Conservation (phyloP, 2,888 invertebrate species). For the Meloe dianella region DNA sequence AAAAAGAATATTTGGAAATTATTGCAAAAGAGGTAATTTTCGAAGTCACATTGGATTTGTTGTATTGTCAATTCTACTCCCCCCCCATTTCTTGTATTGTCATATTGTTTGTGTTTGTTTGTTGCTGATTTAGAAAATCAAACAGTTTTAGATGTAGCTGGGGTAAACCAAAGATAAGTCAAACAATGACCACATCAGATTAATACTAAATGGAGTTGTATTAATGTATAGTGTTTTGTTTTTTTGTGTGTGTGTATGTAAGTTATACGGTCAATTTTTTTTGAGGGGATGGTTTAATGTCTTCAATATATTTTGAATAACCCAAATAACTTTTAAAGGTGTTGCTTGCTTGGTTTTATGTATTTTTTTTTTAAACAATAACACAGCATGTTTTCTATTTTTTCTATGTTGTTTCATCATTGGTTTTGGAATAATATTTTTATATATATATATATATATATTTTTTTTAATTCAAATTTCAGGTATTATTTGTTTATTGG, state of each 20-base stretch:
- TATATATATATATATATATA: no score
- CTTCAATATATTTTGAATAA: no score
- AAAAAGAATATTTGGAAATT: constrained; percentile 70
- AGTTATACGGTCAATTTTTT: background rate
- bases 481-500: constrained; percentile 52
- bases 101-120: constrained; percentile 11
- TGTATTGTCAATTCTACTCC: background rate
- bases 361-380: background rate
- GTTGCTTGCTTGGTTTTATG: background rate
- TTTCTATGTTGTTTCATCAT: background rate
- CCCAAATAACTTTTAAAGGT: background rate
- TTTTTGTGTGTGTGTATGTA: no score
- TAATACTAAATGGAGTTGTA: constrained; percentile 9
- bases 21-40: constrained; percentile 64
- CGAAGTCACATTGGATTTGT: background rate
- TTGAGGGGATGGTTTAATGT: no score
- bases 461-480: constrained; percentile 32
- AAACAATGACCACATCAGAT: constrained; percentile 31
- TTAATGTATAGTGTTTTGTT: background rate
- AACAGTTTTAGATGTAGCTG: constrained; percentile 33
- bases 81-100: background rate
- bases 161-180: constrained; percentile 31
- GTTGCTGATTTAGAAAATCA: constrained; percentile 20
- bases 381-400: background rate
- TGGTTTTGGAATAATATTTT: background rate